phyloP scores from a whole-genome alignment of 2,797 vertebrate species.

The Myotis vivesi region DNA sequence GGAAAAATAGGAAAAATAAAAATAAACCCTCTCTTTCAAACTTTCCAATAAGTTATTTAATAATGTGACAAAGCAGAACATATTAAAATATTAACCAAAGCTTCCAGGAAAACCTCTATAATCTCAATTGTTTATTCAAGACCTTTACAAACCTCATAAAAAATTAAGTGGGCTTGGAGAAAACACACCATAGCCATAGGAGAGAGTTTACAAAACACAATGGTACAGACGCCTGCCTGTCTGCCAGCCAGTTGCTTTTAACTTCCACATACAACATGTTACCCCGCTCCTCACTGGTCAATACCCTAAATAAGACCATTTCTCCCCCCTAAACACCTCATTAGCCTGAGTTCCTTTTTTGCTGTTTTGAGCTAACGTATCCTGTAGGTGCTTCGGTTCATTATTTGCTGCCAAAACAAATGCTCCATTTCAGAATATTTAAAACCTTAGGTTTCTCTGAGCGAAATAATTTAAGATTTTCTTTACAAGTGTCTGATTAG shows the following conservation, averaged over 20 bases:
- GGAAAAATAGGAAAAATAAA: background rate
- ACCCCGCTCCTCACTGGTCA: conserved; percentile 63
- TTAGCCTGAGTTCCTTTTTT: conserved; percentile 25
- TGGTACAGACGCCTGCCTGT: background rate
- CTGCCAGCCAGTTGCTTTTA: conserved; percentile 44
- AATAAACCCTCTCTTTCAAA: conserved; percentile 44
- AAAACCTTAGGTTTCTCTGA: conserved; percentile 56
- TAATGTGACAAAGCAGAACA: conserved; percentile 53
- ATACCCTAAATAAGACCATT: conserved; percentile 57
- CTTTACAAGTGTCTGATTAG: conserved; percentile 48
- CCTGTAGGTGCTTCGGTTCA: conserved; percentile 5
- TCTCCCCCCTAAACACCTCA: conserved; percentile 55
- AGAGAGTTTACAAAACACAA: conserved; percentile 59
- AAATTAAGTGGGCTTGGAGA: conserved; percentile 65
- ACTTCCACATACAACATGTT: conserved; percentile 67
- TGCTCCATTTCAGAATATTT: conserved; percentile 49
- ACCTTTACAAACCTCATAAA: conserved; percentile 73
- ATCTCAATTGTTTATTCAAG: conserved; percentile 65
- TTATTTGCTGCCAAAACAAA: conserved; percentile 61
- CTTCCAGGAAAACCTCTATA: conserved; percentile 65
- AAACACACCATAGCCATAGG: background rate
- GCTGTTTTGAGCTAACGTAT: background rate
- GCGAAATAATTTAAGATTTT: conserved; percentile 51
- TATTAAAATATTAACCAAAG: conserved; percentile 50
- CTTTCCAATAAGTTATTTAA: conserved; percentile 60